Conservation (phyloP, 2,888 invertebrate species). For the Andrena praecox region DNA sequence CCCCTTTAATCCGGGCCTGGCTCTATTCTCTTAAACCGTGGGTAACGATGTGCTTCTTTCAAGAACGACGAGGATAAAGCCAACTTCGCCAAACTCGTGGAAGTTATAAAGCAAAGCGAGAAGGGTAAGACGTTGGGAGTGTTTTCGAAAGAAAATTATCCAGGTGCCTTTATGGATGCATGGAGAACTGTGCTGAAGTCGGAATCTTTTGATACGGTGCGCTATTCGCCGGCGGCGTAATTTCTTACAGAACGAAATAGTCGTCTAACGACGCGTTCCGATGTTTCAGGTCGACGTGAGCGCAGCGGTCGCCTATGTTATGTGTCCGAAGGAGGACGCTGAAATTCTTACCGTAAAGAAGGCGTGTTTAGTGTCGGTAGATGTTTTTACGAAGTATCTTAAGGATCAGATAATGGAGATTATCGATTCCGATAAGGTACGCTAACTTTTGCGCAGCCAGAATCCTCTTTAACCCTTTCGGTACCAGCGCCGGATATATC, state of each 20-base stretch:
- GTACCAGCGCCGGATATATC: too few relatives aligned
- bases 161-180: slow-evolving; percentile 96
- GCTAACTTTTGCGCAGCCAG: slow-evolving; percentile 21
- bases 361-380: slow-evolving; percentile 96
- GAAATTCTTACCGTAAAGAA: slow-evolving; percentile 96
- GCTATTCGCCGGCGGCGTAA: slow-evolving; percentile 31
- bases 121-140: slow-evolving; percentile 95
- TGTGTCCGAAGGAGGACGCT: slow-evolving; percentile 97
- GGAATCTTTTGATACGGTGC: slow-evolving; percentile 92
- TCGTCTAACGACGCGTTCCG: neutral
- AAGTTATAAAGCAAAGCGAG: slow-evolving; percentile 94
- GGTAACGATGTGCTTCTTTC: slow-evolving; percentile 60
- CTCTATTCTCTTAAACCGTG: neutral
- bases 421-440: slow-evolving; percentile 97
- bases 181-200: slow-evolving; percentile 93
- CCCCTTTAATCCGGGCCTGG: too few relatives aligned
- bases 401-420: slow-evolving; percentile 99
- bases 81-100: slow-evolving; percentile 90
- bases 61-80: slow-evolving; percentile 95
- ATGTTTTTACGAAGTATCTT: slow-evolving; percentile 98
- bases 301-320: slow-evolving; percentile 92
- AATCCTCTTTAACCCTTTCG: neutral
- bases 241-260: neutral
- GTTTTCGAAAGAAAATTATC: slow-evolving; percentile 97
- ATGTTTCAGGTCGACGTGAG: slow-evolving; percentile 90